These are phyloP conservation scores for Tamandua tetradactyla DNA, from an alignment of 2,797 vertebrate species.

Conservation along the genomic window DNA sequence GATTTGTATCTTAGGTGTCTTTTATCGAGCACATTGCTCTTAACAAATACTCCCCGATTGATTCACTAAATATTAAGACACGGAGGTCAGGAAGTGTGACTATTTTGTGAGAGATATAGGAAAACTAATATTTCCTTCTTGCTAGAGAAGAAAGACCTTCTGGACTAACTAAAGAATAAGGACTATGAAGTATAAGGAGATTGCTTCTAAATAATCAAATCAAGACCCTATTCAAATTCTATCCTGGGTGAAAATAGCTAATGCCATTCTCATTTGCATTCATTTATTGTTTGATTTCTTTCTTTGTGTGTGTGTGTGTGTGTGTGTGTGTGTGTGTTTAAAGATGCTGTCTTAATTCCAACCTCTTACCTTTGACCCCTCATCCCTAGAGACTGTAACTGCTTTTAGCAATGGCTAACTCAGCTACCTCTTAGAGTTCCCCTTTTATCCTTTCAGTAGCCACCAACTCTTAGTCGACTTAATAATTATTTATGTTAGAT, in stretches of 20 bases:
- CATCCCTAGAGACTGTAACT: background rate
- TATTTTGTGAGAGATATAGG: slow-evolving; percentile 23
- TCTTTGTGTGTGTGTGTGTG: background rate
- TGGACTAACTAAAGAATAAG: background rate
- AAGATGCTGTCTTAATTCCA: background rate
- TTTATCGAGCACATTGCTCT: slow-evolving; percentile 35
- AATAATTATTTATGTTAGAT: background rate
- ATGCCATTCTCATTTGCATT: slow-evolving; percentile 41
- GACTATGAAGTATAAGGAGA: background rate
- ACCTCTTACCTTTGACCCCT: background rate
- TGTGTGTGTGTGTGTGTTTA: background rate
- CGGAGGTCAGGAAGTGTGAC: slow-evolving; percentile 1
- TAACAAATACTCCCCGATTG: slow-evolving; percentile 33
- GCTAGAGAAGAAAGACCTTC: slow-evolving; percentile 3
- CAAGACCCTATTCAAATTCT: slow-evolving; percentile 46
- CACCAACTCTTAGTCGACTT: background rate
- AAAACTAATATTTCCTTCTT: slow-evolving; percentile 43
- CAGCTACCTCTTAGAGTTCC: background rate
- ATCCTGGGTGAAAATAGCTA: slow-evolving; percentile 40
- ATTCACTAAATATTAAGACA: slow-evolving; percentile 62
- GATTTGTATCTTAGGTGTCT: slow-evolving; percentile 9
- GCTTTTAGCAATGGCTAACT: background rate
- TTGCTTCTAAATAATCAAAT: slow-evolving; percentile 52
- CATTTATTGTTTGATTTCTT: slow-evolving; percentile 24
- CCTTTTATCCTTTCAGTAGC: background rate